Conservation (phyloP, 2,797 vertebrate genomes). For the Vespertilio murinus region DNA sequence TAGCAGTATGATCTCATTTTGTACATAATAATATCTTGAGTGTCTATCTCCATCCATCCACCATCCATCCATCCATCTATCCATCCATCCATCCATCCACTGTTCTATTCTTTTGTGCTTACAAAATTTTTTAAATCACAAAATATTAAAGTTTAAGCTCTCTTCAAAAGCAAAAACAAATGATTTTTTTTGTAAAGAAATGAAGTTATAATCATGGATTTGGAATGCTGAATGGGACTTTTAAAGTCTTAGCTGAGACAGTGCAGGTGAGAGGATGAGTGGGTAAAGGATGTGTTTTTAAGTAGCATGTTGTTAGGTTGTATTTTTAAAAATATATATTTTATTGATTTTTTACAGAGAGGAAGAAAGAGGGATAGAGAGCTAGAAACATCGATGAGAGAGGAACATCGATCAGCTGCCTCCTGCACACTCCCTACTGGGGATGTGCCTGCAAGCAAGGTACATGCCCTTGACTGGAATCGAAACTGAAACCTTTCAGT, state of each 20-base stretch:
- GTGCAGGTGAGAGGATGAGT: constrained; percentile 56
- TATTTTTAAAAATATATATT: neutral
- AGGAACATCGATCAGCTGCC: no score
- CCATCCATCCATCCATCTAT: neutral
- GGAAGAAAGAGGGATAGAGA: no score
- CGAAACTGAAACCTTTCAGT: no score
- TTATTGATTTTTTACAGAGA: no score
- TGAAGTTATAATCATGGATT: neutral
- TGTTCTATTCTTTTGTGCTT: neutral
- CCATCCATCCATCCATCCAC: neutral
- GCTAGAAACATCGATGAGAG: no score
- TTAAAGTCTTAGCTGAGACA: constrained; percentile 42
- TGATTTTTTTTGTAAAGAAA: constrained; percentile 13
- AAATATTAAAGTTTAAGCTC: neutral
- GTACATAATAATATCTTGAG: neutral
- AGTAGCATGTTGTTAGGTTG: constrained; percentile 81
- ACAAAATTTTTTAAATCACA: constrained; percentile 7
- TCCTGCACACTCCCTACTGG: no score
- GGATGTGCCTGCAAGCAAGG: no score
- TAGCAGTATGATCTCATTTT: neutral
- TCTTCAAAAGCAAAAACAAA: constrained; percentile 41
- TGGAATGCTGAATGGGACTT: neutral
- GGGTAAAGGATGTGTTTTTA: constrained; percentile 68
- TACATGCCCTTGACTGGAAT: no score
- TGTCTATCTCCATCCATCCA: neutral